These are phyloP conservation scores for Drosophila repletoides DNA, from an alignment of 1,140 invertebrate species.

Conservation along the genomic window DNA sequence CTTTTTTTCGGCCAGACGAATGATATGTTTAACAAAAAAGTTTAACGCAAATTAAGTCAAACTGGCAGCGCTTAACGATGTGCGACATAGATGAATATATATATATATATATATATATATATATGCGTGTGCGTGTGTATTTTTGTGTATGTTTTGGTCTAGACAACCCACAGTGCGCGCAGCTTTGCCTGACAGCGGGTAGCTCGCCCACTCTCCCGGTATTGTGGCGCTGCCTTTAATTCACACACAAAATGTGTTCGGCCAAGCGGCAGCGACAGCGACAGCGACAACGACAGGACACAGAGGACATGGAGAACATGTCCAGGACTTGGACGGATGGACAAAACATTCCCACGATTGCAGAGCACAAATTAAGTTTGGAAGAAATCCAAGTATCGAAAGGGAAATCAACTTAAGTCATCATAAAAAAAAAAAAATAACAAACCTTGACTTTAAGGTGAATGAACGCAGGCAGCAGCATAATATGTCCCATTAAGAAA, in stretches of 20 bases:
- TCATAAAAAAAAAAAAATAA: conserved; percentile 23
- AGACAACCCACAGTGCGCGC: conserved; percentile 21
- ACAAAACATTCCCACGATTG: conserved; percentile 14
- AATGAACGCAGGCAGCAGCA: too few relatives aligned
- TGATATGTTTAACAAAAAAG: conserved; percentile 78
- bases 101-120: conserved; percentile 4
- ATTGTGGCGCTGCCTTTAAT: conserved; percentile 41
- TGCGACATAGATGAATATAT: conserved; percentile 74
- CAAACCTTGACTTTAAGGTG: conserved; percentile 9
- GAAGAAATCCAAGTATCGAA: conserved; percentile 33
- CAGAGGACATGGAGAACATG: conserved; percentile 1
- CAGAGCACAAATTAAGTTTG: conserved; percentile 62
- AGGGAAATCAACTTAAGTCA: conserved; percentile 60
- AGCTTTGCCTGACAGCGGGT: conserved; percentile 24
- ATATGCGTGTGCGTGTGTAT: not conserved
- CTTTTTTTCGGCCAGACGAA: conserved; percentile 31
- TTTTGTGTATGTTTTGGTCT: conserved; percentile 6
- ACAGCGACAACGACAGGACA: not conserved
- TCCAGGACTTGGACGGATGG: too few relatives aligned
- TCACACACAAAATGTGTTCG: conserved; percentile 52
- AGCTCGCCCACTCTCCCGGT: conserved; percentile 19
- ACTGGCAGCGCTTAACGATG: conserved; percentile 78
- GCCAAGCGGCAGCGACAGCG: conserved; percentile 11
- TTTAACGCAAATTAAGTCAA: conserved; percentile 81
- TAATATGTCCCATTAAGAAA: too few relatives aligned